A percentile compares a stretch with the other conserved stretches of the same genome.
phyloP scores from a whole-genome alignment of 92 coral and sea anemone species.

The Palythoa grandiflora region DNA sequence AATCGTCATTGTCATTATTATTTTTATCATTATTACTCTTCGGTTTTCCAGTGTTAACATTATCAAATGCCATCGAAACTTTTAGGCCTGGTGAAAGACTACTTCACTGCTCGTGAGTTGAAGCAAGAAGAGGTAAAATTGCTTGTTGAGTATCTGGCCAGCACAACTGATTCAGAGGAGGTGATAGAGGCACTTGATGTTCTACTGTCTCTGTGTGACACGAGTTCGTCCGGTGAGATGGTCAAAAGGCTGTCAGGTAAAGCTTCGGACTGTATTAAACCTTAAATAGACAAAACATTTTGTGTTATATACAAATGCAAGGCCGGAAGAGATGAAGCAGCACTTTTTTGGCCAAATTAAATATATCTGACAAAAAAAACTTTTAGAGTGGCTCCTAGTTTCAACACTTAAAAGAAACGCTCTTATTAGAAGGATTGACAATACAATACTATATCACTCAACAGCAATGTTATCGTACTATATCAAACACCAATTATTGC shows the following conservation, averaged over 20 bases:
- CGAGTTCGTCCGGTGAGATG: conserved; percentile 78
- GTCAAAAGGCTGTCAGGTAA: conserved; percentile 89
- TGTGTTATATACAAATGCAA: too few species aligned
- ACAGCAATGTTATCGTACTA: too few species aligned
- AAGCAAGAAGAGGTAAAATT: conserved; percentile 74
- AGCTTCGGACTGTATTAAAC: background rate
- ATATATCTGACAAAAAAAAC: too few species aligned
- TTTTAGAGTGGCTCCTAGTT: too few species aligned
- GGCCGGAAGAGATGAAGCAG: too few species aligned
- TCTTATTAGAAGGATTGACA: too few species aligned
- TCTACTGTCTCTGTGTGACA: conserved; percentile 76
- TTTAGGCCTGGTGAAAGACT: conserved; percentile 88
- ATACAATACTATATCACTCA: too few species aligned
- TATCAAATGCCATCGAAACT: background rate
- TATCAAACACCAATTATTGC: too few species aligned
- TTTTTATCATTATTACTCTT: background rate
- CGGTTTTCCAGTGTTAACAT: background rate
- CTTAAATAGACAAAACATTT: too few species aligned
- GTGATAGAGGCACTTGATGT: conserved; percentile 81
- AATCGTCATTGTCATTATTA: too few species aligned
- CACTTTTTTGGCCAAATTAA: too few species aligned
- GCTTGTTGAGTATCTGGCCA: conserved; percentile 82
- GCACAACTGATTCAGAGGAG: conserved; percentile 71
- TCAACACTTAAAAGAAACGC: too few species aligned
- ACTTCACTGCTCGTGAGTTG: conserved; percentile 72